Percentiles rank a stretch among this genome's conserved stretches.
These are phyloP conservation scores for Brenthis hecate DNA, from an alignment of 2,888 invertebrate genomes.

Conservation along the genomic window DNA sequence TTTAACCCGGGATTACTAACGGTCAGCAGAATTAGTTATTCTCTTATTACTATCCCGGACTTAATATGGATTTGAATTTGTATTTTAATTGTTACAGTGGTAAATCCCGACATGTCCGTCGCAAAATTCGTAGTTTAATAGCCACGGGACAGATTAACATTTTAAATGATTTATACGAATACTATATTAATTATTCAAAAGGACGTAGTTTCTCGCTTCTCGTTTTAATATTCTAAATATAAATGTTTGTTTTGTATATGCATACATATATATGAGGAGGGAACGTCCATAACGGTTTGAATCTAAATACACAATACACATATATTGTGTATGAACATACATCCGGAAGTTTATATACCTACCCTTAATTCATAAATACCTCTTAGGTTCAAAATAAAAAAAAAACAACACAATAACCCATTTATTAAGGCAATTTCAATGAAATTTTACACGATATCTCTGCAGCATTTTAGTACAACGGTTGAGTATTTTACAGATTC, in stretches of 20 bases:
- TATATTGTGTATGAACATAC: too few relatives aligned
- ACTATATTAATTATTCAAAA: constrained; percentile 28
- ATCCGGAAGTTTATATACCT: too few relatives aligned
- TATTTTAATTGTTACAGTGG: constrained; percentile 56
- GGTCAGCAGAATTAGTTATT: constrained; percentile 68
- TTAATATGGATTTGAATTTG: constrained; percentile 58
- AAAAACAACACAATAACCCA: too few relatives aligned
- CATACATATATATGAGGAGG: background rate
- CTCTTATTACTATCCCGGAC: constrained; percentile 52
- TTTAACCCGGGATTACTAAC: constrained; percentile 58
- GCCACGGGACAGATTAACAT: constrained; percentile 28
- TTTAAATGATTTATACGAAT: constrained; percentile 30
- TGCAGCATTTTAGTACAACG: too few relatives aligned
- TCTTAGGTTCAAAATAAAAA: too few relatives aligned
- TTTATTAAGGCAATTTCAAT: too few relatives aligned
- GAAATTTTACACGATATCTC: too few relatives aligned
- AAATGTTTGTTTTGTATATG: constrained; percentile 6
- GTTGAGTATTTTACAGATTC: too few relatives aligned
- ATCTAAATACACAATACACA: too few relatives aligned
- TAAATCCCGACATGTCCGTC: constrained; percentile 23
- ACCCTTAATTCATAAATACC: too few relatives aligned
- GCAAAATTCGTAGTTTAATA: constrained; percentile 39
- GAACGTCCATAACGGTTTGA: too few relatives aligned
- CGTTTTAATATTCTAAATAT: constrained; percentile 15
- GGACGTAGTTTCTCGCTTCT: constrained; percentile 20